A percentile compares a stretch with the other conserved stretches of the same genome.
Conservation (phyloP, 2,797 vertebrate genomes). For the Poecile montanus region DNA sequence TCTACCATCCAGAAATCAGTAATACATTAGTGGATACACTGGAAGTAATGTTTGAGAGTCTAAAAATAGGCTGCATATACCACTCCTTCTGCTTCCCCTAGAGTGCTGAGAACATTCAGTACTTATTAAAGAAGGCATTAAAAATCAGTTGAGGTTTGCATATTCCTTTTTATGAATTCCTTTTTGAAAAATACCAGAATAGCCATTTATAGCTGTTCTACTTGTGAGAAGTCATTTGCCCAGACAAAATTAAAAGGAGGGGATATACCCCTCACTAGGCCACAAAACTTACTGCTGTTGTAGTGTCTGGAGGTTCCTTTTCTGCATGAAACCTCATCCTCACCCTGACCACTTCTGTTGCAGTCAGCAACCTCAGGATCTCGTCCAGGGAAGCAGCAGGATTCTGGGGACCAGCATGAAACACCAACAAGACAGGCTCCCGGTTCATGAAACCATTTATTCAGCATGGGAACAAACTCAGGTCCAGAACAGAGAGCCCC, state of each 20-base stretch:
- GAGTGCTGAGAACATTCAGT: conserved; percentile 34
- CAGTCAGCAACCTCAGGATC: too few relatives aligned
- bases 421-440: too few relatives aligned
- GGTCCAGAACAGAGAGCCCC: too few relatives aligned
- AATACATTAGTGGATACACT: background rate
- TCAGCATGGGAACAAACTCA: too few relatives aligned
- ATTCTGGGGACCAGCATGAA: too few relatives aligned
- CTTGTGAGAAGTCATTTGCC: background rate
- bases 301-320: background rate
- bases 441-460: too few relatives aligned
- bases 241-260: background rate
- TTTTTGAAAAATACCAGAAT: background rate
- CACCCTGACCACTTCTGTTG: background rate
- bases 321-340: background rate
- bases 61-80: conserved; percentile 19
- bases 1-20: background rate
- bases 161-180: background rate
- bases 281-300: accelerated
- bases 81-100: conserved; percentile 23
- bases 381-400: too few relatives aligned
- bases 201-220: background rate
- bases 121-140: conserved; percentile 39
- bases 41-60: background rate
- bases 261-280: background rate
- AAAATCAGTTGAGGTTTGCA: conserved; percentile 6